Conservation (phyloP, 1,140 invertebrate genomes). For the Drosophila ohnishii region DNA sequence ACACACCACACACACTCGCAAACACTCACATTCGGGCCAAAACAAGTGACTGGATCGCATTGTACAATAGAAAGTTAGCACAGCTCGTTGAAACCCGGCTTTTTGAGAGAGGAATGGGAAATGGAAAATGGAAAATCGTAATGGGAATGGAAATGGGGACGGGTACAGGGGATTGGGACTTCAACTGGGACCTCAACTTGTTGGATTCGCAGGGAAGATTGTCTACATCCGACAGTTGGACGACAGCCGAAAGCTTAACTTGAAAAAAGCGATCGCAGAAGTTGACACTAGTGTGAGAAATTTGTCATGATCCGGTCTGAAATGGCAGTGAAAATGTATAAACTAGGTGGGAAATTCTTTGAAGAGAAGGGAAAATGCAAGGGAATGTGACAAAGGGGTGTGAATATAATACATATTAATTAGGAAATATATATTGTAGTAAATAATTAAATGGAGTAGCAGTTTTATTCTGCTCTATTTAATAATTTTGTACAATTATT, state of each 20-base stretch:
- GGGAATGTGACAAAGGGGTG: background rate
- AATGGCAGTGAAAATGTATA: background rate
- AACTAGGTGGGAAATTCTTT: background rate
- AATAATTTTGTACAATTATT: too few species aligned
- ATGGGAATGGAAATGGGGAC: constrained; percentile 22
- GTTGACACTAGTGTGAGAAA: constrained; percentile 49
- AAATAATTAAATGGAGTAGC: background rate
- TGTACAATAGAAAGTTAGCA: constrained; percentile 65
- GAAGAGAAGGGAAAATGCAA: background rate
- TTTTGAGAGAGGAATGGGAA: constrained; percentile 36
- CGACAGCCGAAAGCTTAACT: constrained; percentile 21
- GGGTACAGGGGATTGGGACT: background rate
- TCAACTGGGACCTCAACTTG: constrained; percentile 23
- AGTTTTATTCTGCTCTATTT: too few species aligned
- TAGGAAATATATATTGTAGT: background rate
- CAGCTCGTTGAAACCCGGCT: constrained; percentile 43
- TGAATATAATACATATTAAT: background rate
- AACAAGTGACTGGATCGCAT: constrained; percentile 62
- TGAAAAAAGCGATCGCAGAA: constrained; percentile 23
- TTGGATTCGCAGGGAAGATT: constrained; percentile 45
- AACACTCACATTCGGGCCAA: constrained; percentile 21
- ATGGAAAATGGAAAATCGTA: constrained; percentile 40
- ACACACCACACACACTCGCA: constrained; percentile 41
- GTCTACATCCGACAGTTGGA: constrained; percentile 33
- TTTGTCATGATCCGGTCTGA: constrained; percentile 23